Evolutionary conservation across 2,888 invertebrate species (phyloP).

Genomic region (Clistopyga incitator): DNA sequence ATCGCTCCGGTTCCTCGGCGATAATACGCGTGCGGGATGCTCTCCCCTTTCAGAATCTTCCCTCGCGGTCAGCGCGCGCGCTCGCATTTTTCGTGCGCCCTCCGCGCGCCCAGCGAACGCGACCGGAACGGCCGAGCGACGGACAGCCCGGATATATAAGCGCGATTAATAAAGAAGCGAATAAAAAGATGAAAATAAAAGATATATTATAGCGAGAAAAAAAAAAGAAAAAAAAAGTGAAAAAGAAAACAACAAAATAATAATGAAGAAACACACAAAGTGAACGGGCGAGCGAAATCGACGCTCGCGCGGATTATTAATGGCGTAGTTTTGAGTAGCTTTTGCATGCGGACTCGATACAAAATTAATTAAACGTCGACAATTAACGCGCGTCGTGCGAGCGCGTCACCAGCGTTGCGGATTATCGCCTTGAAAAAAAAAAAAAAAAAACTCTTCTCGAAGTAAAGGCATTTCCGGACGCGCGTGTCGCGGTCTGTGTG

Average conservation of each 20-base stretch:
- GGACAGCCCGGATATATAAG: conserved; percentile 6
- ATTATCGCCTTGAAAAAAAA: neutral
- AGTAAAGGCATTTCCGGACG: neutral
- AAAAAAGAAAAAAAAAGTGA: conserved; percentile 1
- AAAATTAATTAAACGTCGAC: conserved; percentile 68
- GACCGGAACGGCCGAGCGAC: conserved; percentile 12
- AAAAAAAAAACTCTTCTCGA: conserved; percentile 6
- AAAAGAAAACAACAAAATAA: no score
- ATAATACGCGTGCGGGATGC: conserved; percentile 53
- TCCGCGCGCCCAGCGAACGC: neutral
- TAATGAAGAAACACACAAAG: conserved; percentile 21
- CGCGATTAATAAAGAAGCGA: conserved; percentile 37
- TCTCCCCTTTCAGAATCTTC: conserved; percentile 29
- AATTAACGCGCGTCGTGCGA: conserved; percentile 58
- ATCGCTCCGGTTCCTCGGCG: conserved; percentile 26
- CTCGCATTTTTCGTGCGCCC: neutral
- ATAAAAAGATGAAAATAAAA: conserved; percentile 52
- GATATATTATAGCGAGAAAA: conserved; percentile 14
- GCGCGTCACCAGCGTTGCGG: conserved; percentile 13
- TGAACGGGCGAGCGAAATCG: conserved; percentile 27
- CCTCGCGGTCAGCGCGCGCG: conserved; percentile 18
- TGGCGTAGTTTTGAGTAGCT: conserved; percentile 74
- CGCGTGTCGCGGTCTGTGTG: conserved; percentile 11
- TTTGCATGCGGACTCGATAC: conserved; percentile 77
- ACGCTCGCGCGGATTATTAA: conserved; percentile 72